Conservation (phyloP, 2,888 invertebrate genomes). For the Drosophila fulvimacula region DNA sequence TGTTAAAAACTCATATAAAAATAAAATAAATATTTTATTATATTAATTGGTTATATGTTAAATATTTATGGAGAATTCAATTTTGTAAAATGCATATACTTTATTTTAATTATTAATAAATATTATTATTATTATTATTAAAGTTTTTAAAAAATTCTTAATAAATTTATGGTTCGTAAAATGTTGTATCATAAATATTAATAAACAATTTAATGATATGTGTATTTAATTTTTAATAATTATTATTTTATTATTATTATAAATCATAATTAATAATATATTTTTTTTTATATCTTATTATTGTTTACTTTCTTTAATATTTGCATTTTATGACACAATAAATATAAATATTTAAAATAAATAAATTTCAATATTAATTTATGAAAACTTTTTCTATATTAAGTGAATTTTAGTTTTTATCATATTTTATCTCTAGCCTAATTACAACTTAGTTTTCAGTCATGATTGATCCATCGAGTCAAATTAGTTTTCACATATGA, state of each 20-base stretch:
- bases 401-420: not conserved
- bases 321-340: not conserved
- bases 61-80: no score
- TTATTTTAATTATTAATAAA: not conserved
- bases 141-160: no score
- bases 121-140: no score
- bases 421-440: not conserved
- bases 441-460: not conserved
- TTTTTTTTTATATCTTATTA: no score
- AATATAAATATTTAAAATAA: not conserved
- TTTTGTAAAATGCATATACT: no score
- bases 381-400: not conserved
- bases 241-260: no score
- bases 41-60: not conserved
- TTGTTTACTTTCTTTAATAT: not conserved
- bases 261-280: no score
- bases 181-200: no score
- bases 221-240: no score
- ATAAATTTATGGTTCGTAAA: no score
- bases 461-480: constrained; percentile 21
- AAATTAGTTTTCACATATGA: not conserved
- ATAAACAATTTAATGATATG: no score
- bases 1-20: not conserved
- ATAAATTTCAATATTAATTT: not conserved
- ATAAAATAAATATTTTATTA: not conserved